These are phyloP conservation scores for Enteromius treurensis DNA, from an alignment of 2,797 vertebrate species.

Conservation along the genomic window DNA sequence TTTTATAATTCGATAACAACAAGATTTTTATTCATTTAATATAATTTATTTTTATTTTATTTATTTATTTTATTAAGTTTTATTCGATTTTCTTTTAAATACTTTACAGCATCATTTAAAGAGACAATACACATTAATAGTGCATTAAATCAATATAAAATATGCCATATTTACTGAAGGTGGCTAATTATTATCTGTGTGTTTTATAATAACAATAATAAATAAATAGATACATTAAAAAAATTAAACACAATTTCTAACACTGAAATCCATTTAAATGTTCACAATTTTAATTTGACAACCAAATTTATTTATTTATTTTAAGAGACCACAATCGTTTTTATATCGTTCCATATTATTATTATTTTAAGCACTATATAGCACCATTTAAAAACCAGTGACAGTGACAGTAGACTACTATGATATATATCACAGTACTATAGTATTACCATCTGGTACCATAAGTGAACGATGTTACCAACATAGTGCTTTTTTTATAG, in stretches of 20 bases:
- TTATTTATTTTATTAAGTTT: neutral
- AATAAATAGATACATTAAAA: neutral
- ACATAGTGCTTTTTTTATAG: neutral
- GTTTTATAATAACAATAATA: neutral
- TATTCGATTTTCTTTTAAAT: neutral
- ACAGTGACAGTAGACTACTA: neutral
- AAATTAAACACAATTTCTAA: neutral
- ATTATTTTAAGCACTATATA: neutral
- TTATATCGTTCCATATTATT: neutral
- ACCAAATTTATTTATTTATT: neutral
- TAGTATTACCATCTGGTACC: neutral
- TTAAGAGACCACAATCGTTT: neutral
- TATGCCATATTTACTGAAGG: neutral
- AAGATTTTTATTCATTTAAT: neutral
- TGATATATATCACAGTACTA: neutral
- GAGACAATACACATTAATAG: neutral
- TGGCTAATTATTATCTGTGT: neutral
- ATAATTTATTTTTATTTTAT: neutral
- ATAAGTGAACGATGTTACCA: neutral
- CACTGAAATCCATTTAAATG: neutral
- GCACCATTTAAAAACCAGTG: neutral
- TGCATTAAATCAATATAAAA: neutral
- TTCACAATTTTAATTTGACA: neutral
- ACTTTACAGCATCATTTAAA: neutral
- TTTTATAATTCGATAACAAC: neutral